Percentiles rank a stretch among this genome's conserved stretches.
These are phyloP conservation scores for Grallaria varia DNA, from an alignment of 2,113 vertebrate genomes.

Conservation along the genomic window DNA sequence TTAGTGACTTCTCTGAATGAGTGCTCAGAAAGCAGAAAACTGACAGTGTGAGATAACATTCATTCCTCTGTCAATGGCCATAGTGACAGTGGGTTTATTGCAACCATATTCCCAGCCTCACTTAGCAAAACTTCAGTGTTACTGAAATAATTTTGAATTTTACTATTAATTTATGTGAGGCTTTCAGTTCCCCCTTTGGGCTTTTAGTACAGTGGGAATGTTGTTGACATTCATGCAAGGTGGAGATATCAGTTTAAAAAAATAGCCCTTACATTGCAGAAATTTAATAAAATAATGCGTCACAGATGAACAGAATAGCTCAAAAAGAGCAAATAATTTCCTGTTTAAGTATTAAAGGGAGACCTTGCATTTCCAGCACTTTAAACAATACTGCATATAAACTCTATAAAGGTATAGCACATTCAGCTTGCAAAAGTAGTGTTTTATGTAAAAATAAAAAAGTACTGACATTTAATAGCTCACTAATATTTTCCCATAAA, in stretches of 20 bases:
- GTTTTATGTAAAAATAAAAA: not conserved
- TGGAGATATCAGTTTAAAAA: not conserved
- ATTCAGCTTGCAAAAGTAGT: not conserved
- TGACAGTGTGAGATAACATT: not conserved
- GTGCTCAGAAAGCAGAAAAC: not conserved
- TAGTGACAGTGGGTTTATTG: not conserved
- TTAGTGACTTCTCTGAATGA: not conserved
- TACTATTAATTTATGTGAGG: not conserved
- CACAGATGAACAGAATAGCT: constrained; percentile 13
- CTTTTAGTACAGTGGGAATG: not conserved
- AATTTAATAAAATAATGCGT: constrained; percentile 38
- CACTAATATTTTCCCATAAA: constrained; percentile 3
- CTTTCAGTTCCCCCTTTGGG: not conserved
- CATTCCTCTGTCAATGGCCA: not conserved
- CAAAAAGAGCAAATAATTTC: constrained; percentile 49
- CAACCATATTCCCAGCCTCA: not conserved
- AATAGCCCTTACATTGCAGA: not conserved
- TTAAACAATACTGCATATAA: not conserved
- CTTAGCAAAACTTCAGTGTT: not conserved
- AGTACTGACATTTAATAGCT: not conserved
- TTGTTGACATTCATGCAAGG: not conserved
- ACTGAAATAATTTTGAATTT: not conserved
- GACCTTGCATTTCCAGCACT: not conserved
- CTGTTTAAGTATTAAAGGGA: constrained; percentile 30
- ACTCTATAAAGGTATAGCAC: not conserved